Conservation (phyloP, 2,888 invertebrate genomes). For the Acanthococcus lagerstroemiae region DNA sequence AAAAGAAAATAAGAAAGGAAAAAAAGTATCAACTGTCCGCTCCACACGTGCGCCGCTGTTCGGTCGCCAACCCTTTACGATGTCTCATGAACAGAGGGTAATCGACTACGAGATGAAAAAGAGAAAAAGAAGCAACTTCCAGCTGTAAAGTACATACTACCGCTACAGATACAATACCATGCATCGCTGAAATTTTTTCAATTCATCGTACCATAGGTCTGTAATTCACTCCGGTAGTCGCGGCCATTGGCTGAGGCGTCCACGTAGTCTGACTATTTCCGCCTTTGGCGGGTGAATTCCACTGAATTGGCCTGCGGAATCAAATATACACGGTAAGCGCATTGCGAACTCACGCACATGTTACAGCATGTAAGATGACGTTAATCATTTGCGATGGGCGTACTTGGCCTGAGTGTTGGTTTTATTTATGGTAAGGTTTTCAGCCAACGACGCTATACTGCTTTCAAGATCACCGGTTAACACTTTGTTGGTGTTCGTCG, state of each 20-base stretch:
- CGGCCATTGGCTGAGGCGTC: constrained; percentile 82
- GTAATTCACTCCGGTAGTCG: constrained; percentile 76
- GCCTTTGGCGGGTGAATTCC: constrained; percentile 79
- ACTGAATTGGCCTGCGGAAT: constrained; percentile 55
- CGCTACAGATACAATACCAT: too few relatives aligned
- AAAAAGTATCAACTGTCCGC: too few relatives aligned
- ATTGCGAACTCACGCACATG: background rate
- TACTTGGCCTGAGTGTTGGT: constrained; percentile 60
- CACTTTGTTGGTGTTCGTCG: constrained; percentile 49
- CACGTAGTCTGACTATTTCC: constrained; percentile 50
- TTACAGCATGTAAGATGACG: too few relatives aligned
- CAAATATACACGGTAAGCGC: background rate
- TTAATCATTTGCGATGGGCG: too few relatives aligned
- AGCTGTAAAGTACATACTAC: too few relatives aligned
- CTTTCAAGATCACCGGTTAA: constrained; percentile 88
- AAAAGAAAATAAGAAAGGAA: too few relatives aligned
- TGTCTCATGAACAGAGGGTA: too few relatives aligned
- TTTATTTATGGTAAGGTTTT: constrained; percentile 82
- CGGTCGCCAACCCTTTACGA: too few relatives aligned
- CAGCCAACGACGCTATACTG: constrained; percentile 83
- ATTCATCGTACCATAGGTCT: constrained; percentile 67
- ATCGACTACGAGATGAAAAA: too few relatives aligned
- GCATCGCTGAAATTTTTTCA: too few relatives aligned
- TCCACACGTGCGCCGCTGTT: too few relatives aligned
- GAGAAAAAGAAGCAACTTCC: too few relatives aligned